Evolutionary conservation across 2,797 vertebrate genomes (phyloP), one percentile per base, ranked within the genome.

Genomic region (Vultur gryphus): DNA sequence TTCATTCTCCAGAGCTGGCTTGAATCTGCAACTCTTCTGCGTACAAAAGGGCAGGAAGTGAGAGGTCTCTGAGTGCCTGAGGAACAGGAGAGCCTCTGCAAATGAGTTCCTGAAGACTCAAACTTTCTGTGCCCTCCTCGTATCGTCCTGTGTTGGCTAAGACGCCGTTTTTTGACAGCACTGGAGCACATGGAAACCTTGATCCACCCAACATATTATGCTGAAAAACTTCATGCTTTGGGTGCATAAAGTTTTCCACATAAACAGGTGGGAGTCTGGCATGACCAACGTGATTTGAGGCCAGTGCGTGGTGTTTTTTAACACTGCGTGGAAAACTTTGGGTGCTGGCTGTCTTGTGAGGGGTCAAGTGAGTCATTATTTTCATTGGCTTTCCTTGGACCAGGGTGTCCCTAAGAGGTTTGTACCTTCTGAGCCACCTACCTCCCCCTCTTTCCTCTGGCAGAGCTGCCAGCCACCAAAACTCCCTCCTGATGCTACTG

Each of bases 181-280:
- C n/a, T 87, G 78, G 26, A 93, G 78, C 75, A 80, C 91, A 97
- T 76, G 87, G 94, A 97, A 97, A 96, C 93, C 95, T 96, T 95
- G 92, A 97, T 92, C 89, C 96, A 89, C 92, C 76, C 96, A 95
- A 73, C 58, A 66, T 61, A 90, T 92, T 92, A 91, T 81, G 70
- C 35, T 91, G 76, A 96, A 94, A 94, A 95, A 86, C 79, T 97
- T 94, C 75, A 59, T 69, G 72, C 86, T 85, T 96, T 93, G 90
- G 94, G 95, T 86, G 85, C 54, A 96, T 94, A 91, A 97, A 96
- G 87, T 96, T 97, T 96, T 97, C 97, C 97, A 97, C 87, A 95
- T 92, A 97, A 97, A 91, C 94, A 97, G 96, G 94, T 97, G 95
- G 96, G 96, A 95, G 89, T 94, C 94, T 97, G 95, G 97, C 90